phyloP scores from a whole-genome alignment of 2,797 vertebrate genomes.

The Masticophis lateralis region DNA sequence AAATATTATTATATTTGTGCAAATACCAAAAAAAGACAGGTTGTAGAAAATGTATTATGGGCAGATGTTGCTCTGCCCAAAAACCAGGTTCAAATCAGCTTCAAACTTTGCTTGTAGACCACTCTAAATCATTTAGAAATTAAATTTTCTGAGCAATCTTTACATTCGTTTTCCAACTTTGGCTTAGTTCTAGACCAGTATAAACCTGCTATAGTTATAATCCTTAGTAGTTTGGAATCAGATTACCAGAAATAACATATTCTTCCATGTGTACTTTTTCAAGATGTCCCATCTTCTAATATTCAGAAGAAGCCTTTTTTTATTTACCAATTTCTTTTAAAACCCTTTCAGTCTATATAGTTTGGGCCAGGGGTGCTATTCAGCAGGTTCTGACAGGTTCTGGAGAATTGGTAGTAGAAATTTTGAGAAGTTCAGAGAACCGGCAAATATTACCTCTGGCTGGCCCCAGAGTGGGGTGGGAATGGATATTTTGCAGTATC shows the following conservation, averaged over 20 bases:
- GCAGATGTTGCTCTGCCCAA: background rate
- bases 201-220: background rate
- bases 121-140: background rate
- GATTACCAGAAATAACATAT: background rate
- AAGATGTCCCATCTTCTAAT: background rate
- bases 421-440: too few relatives aligned
- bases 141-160: background rate
- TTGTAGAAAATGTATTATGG: background rate
- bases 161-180: background rate
- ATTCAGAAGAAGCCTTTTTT: background rate
- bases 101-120: background rate
- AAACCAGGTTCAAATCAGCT: background rate
- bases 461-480: too few relatives aligned
- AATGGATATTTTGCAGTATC: too few relatives aligned
- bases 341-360: background rate
- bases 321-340: background rate
- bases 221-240: background rate
- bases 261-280: background rate
- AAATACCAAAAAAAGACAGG: background rate
- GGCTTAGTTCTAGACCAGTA: background rate
- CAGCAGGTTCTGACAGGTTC: too few relatives aligned
- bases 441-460: too few relatives aligned
- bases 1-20: background rate
- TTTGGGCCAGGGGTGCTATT: background rate
- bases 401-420: too few relatives aligned